A percentile compares a stretch with the other conserved stretches of the same genome.
These are phyloP conservation scores for Nothocercus nigrocapillus DNA, from an alignment of 2,113 vertebrate genomes.

Conservation along the genomic window DNA sequence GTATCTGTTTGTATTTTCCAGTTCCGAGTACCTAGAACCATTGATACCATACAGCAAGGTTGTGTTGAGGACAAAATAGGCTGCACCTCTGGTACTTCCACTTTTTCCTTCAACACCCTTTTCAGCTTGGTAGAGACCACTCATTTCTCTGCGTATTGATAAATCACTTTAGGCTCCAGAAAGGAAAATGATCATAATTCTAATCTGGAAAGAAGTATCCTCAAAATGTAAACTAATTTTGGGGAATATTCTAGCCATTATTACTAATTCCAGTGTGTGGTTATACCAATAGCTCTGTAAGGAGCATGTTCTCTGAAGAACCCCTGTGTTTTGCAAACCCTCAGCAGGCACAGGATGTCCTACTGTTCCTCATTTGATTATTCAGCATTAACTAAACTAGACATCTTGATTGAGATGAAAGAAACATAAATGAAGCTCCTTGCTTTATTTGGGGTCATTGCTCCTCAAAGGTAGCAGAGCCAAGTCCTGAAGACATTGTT, in stretches of 20 bases:
- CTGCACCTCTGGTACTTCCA: neutral
- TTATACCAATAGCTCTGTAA: neutral
- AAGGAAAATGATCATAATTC: neutral
- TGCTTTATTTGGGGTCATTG: neutral
- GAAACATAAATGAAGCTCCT: neutral
- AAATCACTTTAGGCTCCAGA: neutral
- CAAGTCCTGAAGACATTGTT: neutral
- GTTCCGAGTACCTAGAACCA: neutral
- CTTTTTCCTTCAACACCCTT: neutral
- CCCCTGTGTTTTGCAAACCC: neutral
- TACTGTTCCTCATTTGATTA: neutral
- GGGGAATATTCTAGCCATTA: neutral
- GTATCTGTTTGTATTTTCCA: neutral
- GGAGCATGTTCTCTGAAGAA: neutral
- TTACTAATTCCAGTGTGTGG: neutral
- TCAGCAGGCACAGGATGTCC: neutral
- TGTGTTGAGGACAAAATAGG: neutral
- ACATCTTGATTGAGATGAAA: neutral
- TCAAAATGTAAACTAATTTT: neutral
- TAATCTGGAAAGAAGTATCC: neutral
- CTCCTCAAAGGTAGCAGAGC: neutral
- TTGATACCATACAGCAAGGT: neutral
- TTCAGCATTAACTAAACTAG: neutral
- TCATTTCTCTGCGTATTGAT: neutral
- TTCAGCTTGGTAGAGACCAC: neutral